Percentiles rank a stretch among this genome's conserved stretches.
These are phyloP conservation scores for Takifugu rubripes DNA, from an alignment of 2,797 vertebrate species.

Conservation along the genomic window DNA sequence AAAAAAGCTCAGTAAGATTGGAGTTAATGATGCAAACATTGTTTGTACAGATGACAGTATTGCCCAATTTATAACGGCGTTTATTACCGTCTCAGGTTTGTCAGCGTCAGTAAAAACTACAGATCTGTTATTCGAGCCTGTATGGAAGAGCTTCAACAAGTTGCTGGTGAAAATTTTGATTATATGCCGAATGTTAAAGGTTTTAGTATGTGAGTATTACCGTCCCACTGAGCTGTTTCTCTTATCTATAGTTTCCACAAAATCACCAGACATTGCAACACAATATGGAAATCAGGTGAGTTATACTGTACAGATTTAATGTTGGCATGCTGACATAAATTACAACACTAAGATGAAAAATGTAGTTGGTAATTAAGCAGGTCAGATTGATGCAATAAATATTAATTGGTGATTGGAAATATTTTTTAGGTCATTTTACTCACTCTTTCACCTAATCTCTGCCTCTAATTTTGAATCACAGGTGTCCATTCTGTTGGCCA, in stretches of 20 bases:
- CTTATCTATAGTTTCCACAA: conserved; percentile 76
- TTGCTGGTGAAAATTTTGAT: conserved; percentile 73
- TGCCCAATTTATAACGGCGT: too few relatives aligned
- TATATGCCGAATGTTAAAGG: background rate
- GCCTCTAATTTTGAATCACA: conserved; percentile 49
- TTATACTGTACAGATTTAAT: background rate
- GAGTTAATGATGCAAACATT: background rate
- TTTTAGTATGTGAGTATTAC: background rate
- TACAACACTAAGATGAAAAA: too few relatives aligned
- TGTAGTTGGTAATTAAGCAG: too few relatives aligned
- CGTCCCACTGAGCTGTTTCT: conserved; percentile 1
- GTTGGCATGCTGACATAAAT: too few relatives aligned
- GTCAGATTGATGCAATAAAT: background rate
- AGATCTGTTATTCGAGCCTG: conserved; percentile 93
- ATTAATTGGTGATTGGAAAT: background rate
- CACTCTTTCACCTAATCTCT: conserved; percentile 1
- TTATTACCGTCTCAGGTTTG: conserved; percentile 73
- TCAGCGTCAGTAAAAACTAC: conserved; percentile 95
- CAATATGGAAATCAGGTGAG: conserved; percentile 89
- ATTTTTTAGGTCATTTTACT: background rate
- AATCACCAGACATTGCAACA: conserved; percentile 64
- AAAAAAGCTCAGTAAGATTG: conserved; percentile 86
- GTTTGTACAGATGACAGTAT: background rate
- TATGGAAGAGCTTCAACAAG: conserved; percentile 92
- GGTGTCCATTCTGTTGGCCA: conserved; percentile 91